A percentile compares a stretch with the other conserved stretches of the same genome.
Evolutionary conservation across 2,888 invertebrate genomes (phyloP).

Genomic region (Agrotis exclamationis): DNA sequence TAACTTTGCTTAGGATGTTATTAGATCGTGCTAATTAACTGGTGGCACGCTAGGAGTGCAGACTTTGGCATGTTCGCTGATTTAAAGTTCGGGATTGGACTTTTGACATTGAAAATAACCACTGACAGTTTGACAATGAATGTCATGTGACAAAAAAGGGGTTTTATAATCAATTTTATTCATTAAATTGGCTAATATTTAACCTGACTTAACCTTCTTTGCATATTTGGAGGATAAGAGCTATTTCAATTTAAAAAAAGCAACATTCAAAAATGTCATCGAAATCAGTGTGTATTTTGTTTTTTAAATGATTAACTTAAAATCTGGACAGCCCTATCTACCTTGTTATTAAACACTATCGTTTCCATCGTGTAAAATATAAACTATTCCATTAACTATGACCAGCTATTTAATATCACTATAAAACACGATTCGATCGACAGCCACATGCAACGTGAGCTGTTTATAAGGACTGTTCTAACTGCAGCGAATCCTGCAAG

Average conservation of each 20-base stretch:
- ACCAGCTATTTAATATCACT: conserved; percentile 46
- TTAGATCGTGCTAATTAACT: conserved; percentile 30
- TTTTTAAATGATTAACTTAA: not conserved
- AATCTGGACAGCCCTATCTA: not conserved
- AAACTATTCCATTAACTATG: conserved; percentile 58
- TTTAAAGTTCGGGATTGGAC: not conserved
- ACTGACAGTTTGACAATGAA: not conserved
- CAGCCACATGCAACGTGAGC: conserved; percentile 31
- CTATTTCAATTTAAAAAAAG: no score
- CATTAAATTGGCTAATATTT: no score
- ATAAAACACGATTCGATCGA: conserved; percentile 50
- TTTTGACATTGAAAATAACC: not conserved
- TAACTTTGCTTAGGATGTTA: conserved; percentile 44
- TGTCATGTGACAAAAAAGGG: no score
- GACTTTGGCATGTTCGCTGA: not conserved
- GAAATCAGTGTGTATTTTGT: not conserved
- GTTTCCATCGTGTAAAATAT: conserved; percentile 32
- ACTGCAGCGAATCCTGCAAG: not conserved
- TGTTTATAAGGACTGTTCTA: not conserved
- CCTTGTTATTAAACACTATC: conserved; percentile 3
- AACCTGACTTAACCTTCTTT: no score
- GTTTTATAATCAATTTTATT: no score
- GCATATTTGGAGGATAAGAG: no score
- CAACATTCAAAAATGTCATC: no score
- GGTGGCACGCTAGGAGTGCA: not conserved